A percentile compares a stretch with the other conserved stretches of the same genome.
Evolutionary conservation across 2,113 vertebrate species (phyloP).

Genomic region (Ondatra zibethicus): DNA sequence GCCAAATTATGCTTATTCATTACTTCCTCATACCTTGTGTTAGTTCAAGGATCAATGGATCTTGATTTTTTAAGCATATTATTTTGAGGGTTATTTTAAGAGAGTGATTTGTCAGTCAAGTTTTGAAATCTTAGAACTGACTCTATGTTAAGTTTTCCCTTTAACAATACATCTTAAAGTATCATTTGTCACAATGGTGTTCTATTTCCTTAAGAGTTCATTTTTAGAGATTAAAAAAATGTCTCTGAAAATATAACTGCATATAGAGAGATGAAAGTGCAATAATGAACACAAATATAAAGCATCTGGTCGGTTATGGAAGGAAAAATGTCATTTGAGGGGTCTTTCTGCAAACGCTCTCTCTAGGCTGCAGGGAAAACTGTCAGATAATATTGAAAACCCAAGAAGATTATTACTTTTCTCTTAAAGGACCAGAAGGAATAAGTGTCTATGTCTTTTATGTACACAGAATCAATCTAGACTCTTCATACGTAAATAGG

Average conservation of each 20-base stretch:
- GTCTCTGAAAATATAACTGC: conserved; percentile 16
- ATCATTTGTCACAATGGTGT: not conserved
- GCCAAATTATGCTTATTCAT: not conserved
- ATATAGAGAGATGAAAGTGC: not conserved
- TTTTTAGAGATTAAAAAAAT: conserved; percentile 24
- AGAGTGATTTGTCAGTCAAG: not conserved
- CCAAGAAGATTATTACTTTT: conserved; percentile 15
- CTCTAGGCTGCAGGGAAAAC: not conserved
- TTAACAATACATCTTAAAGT: not conserved
- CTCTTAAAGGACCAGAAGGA: not conserved
- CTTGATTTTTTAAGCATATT: not conserved
- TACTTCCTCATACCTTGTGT: not conserved
- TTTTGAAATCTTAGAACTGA: not conserved
- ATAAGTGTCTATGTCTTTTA: not conserved
- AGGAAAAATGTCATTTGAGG: not conserved
- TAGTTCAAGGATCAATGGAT: not conserved
- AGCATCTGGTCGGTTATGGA: not conserved
- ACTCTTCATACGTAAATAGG: not conserved
- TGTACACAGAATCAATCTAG: not conserved
- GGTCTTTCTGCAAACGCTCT: not conserved
- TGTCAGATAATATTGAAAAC: not conserved
- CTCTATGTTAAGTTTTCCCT: not conserved
- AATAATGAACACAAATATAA: conserved; percentile 58
- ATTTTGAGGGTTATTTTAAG: conserved; percentile 7
- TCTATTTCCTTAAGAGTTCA: not conserved